A percentile compares a stretch with the other conserved stretches of the same genome.
phyloP scores from a whole-genome alignment of 2,113 vertebrate species.

The Trogon surrucura region DNA sequence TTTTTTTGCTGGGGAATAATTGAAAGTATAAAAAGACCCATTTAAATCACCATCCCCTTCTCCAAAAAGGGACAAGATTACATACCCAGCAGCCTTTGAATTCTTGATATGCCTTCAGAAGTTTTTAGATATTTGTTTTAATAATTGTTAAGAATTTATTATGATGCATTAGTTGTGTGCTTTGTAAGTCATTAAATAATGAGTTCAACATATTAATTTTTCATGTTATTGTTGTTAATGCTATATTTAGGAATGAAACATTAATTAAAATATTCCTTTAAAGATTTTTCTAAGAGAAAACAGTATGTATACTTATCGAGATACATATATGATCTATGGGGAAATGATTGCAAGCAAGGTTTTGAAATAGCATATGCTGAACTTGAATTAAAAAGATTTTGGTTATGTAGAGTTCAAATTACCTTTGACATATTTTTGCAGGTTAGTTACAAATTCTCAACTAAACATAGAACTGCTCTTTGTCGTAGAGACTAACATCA shows the following conservation, averaged over 20 bases:
- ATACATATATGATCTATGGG: constrained; percentile 38
- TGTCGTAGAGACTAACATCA: constrained; percentile 80
- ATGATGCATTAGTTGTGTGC: constrained; percentile 60
- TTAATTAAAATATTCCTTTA: constrained; percentile 54
- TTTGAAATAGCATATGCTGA: constrained; percentile 71
- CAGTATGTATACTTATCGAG: neutral
- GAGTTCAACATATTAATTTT: constrained; percentile 60
- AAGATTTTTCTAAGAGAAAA: constrained; percentile 31
- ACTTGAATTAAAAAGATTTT: constrained; percentile 74
- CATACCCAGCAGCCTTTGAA: constrained; percentile 43
- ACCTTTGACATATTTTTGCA: constrained; percentile 75
- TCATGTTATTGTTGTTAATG: constrained; percentile 64
- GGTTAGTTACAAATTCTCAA: constrained; percentile 74
- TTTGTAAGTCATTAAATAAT: constrained; percentile 61
- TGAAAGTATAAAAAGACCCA: constrained; percentile 31
- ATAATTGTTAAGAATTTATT: constrained; percentile 62
- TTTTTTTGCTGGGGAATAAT: constrained; percentile 55
- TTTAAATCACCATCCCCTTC: constrained; percentile 18
- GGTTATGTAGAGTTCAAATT: constrained; percentile 72
- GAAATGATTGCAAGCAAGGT: constrained; percentile 56
- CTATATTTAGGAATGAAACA: constrained; percentile 51
- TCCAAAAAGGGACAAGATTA: constrained; percentile 5
- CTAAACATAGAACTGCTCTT: constrained; percentile 79
- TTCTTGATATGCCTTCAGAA: constrained; percentile 36
- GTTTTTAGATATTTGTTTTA: constrained; percentile 64